Conservation (phyloP, 2,113 vertebrate species). For the Chloropsis cyanopogon region DNA sequence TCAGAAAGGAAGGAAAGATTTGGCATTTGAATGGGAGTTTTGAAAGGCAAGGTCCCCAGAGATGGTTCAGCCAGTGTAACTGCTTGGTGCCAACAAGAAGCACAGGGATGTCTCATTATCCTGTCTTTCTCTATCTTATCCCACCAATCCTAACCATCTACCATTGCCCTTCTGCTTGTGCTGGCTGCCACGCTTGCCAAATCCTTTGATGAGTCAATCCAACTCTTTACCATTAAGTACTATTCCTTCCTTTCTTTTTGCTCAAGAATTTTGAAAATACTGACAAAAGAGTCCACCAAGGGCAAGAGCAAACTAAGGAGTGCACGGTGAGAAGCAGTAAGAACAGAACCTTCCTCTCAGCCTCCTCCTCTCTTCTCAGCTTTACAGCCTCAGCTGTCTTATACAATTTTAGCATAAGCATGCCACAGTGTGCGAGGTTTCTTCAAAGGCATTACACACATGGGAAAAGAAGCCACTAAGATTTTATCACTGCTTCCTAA, state of each 20-base stretch:
- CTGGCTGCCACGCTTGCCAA: background rate
- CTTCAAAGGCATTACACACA: background rate
- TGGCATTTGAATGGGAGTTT: background rate
- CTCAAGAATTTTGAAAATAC: background rate
- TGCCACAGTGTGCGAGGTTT: background rate
- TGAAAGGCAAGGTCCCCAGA: background rate
- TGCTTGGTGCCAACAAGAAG: background rate
- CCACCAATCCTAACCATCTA: background rate
- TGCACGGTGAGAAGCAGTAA: background rate
- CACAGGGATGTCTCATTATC: background rate
- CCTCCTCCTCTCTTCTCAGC: background rate
- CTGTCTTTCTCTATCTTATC: background rate
- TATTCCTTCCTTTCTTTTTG: background rate
- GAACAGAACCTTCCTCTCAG: background rate
- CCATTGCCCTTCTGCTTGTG: background rate
- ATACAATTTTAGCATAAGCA: background rate
- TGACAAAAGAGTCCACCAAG: background rate
- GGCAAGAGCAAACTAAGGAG: background rate
- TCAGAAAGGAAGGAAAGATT: background rate
- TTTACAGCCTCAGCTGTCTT: background rate
- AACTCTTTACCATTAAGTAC: background rate
- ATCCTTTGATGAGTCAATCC: background rate
- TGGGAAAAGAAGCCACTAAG: background rate
- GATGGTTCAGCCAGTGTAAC: background rate
- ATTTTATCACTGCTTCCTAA: background rate